phyloP scores from a whole-genome alignment of 2,113 vertebrate genomes.

The Loxodonta africana region DNA sequence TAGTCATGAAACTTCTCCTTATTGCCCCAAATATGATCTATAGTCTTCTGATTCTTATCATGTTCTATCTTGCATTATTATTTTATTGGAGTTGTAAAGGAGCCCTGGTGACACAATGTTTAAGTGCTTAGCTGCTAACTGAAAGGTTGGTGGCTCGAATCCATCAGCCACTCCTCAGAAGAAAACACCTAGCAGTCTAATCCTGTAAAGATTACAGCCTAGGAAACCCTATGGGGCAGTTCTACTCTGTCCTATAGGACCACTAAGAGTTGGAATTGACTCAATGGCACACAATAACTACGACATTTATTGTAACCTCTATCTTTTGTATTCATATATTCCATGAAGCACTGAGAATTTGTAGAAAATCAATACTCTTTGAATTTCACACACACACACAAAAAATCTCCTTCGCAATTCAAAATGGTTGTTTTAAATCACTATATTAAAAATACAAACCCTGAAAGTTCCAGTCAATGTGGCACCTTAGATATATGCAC shows the following conservation, averaged over 20 bases:
- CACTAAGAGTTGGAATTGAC: too few relatives aligned
- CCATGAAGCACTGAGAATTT: conserved; percentile 26
- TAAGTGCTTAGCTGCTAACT: too few relatives aligned
- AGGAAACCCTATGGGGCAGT: too few relatives aligned
- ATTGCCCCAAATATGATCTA: neutral
- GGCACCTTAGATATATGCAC: too few relatives aligned
- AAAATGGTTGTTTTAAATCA: conserved; percentile 8
- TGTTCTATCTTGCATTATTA: neutral
- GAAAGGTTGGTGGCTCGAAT: too few relatives aligned
- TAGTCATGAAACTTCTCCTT: neutral
- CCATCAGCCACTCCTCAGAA: too few relatives aligned
- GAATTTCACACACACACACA: neutral
- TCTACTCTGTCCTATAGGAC: too few relatives aligned
- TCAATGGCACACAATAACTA: too few relatives aligned
- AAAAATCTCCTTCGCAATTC: conserved; percentile 25
- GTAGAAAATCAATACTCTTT: neutral
- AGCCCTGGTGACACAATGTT: too few relatives aligned
- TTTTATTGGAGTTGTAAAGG: neutral
- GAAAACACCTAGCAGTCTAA: too few relatives aligned
- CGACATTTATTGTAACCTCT: conserved; percentile 24
- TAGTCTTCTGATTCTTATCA: neutral
- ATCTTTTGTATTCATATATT: conserved; percentile 25
- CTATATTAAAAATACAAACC: conserved; percentile 52
- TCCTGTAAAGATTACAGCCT: too few relatives aligned
- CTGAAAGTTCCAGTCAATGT: neutral